These are phyloP conservation scores for Taxidea taxus DNA, from an alignment of 2,113 vertebrate species.

Conservation along the genomic window DNA sequence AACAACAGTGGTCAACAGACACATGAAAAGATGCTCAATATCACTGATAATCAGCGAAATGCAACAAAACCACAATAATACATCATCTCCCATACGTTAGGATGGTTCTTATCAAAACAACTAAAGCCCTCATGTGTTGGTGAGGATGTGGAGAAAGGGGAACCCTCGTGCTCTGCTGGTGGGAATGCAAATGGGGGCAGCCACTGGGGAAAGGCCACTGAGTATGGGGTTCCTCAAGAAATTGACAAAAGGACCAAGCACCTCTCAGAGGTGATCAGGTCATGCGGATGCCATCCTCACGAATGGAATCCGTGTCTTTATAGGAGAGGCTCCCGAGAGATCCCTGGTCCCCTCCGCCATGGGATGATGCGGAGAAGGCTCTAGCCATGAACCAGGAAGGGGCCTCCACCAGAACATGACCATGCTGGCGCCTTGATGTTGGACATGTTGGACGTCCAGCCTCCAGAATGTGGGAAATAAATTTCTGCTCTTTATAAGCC, in stretches of 20 bases:
- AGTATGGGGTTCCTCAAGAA: neutral
- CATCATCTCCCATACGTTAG: neutral
- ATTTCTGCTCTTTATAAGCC: neutral
- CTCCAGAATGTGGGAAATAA: neutral
- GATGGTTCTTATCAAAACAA: neutral
- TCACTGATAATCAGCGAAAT: neutral
- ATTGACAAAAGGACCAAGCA: neutral
- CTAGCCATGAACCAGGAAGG: neutral
- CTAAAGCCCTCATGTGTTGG: neutral
- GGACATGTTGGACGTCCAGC: neutral
- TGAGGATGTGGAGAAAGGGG: neutral
- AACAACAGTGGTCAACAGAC: neutral
- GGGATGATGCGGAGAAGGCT: neutral
- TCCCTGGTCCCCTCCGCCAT: neutral
- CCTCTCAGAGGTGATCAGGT: neutral
- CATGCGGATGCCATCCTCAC: neutral
- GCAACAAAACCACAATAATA: neutral
- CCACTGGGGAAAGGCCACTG: neutral
- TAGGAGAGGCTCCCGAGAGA: neutral
- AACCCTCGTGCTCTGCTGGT: neutral
- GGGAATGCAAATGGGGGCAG: neutral
- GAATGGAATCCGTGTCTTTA: neutral
- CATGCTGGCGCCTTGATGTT: neutral
- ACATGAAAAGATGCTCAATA: neutral
- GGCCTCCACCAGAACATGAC: neutral